A percentile compares a stretch with the other conserved stretches of the same genome.
Conservation (phyloP, 2,113 vertebrate genomes). For the Amphiprion ocellaris region DNA sequence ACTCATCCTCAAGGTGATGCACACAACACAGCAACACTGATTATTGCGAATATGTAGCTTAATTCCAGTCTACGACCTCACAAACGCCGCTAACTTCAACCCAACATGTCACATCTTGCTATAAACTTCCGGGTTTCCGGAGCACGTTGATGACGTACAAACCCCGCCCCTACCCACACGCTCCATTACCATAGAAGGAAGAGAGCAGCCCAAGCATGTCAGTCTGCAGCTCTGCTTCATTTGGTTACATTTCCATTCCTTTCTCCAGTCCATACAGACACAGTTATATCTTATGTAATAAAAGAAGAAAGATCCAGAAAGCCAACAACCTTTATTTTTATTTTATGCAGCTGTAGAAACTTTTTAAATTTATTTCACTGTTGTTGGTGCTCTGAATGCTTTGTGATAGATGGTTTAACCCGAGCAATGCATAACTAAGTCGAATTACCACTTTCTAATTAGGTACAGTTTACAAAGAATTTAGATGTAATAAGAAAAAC, state of each 20-base stretch:
- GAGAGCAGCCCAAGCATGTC: neutral
- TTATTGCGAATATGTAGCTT: neutral
- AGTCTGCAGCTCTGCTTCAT: conserved; percentile 52
- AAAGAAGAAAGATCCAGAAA: neutral
- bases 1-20: conserved; percentile 61
- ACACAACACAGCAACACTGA: neutral
- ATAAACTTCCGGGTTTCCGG: conserved; percentile 63
- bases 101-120: conserved; percentile 36
- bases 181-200: conserved; percentile 74
- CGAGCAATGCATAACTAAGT: too few relatives aligned
- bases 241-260: conserved; percentile 63
- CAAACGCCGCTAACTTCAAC: conserved; percentile 25
- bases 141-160: conserved; percentile 62
- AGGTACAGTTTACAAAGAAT: too few relatives aligned
- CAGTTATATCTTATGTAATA: neutral
- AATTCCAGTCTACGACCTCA: neutral
- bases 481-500: too few relatives aligned
- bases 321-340: too few relatives aligned
- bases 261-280: neutral
- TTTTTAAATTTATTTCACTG: too few relatives aligned
- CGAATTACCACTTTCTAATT: too few relatives aligned
- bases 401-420: too few relatives aligned
- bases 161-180: conserved; percentile 47
- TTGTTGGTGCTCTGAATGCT: too few relatives aligned
- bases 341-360: too few relatives aligned